Base-by-base conservation (phyloP, 1,140 invertebrate genomes). In the Propsilocerus akamusi region DNA sequence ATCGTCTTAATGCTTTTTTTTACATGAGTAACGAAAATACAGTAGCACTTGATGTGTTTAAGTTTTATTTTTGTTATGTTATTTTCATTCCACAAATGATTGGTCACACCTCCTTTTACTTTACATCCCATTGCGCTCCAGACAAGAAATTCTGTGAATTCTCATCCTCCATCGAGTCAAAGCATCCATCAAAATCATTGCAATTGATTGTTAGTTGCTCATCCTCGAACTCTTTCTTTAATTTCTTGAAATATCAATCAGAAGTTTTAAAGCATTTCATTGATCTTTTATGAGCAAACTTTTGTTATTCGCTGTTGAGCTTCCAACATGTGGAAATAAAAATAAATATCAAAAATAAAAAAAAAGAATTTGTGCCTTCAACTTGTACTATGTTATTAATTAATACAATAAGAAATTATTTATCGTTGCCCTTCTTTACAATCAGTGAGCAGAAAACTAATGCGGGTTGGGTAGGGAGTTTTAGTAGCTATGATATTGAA, bases 31-130 rank as follows among this genome's bases (percentile, higher is more conserved):
- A 41, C 22, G 34, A 20, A 41, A 37, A 41, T 41, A 41, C 34
- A 41, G 34, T 41, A 41, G 34, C 34, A 41, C 34, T 41, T 41
- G 34, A 41, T 41, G n/a, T n/a, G 34, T 41, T 41, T 41, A 41
- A 41, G 17, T 41, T 41, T 41, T 41, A 41, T 41, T 41, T 41
- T 41, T 41, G n/a, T n/a, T n/a, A n/a, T n/a, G n/a, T n/a, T n/a
- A n/a, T n/a, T n/a, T n/a, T n/a, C n/a, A n/a, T n/a, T n/a, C n/a
- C n/a, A 41, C 34, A 41, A 41, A 41, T 41, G n/a, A 41, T 41
- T 41, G 34, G 34, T 41, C 17, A 41, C 34, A 41, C 34, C 34
- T 17, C 22, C 14, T 30, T 30, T 30, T 30, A 37, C 20, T 41
- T 41, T 20, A 20, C 14, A 17, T 41, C 12, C 11, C 10, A 30